phyloP scores from a whole-genome alignment of 2,888 invertebrate genomes.

The Hemistola chrysoprasaria region DNA sequence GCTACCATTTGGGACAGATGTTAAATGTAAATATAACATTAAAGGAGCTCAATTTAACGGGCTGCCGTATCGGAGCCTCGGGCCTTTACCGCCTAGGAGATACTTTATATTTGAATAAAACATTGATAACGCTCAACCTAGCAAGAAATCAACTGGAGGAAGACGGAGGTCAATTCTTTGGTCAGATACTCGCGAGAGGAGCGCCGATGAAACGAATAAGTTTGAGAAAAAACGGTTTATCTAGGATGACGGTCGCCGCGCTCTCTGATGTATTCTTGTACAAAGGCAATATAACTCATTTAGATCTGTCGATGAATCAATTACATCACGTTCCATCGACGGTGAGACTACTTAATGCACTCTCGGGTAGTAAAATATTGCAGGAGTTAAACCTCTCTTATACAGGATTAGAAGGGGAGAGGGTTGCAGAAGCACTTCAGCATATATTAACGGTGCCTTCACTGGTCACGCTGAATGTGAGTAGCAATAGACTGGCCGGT shows the following conservation, averaged over 20 bases:
- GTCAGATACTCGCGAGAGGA: constrained; percentile 34
- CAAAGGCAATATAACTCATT: constrained; percentile 37
- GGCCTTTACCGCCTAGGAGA: constrained; percentile 38
- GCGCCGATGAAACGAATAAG: constrained; percentile 30
- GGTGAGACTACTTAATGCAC: constrained; percentile 35
- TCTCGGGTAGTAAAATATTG: constrained; percentile 34
- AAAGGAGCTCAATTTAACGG: constrained; percentile 40
- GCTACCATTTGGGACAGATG: constrained; percentile 48
- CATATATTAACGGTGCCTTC: constrained; percentile 33
- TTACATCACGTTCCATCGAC: constrained; percentile 34
- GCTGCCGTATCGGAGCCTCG: constrained; percentile 47
- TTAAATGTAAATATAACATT: constrained; percentile 39
- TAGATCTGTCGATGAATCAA: constrained; percentile 48
- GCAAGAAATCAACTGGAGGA: constrained; percentile 44
- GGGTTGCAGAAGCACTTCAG: constrained; percentile 36
- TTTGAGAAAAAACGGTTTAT: constrained; percentile 44
- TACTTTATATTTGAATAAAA: constrained; percentile 33
- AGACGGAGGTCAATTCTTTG: constrained; percentile 38
- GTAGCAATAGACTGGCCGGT: constrained; percentile 41
- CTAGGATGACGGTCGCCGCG: constrained; percentile 32
- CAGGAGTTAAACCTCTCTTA: constrained; percentile 45
- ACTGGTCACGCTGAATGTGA: constrained; percentile 39
- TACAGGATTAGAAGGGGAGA: constrained; percentile 40
- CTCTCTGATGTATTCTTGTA: constrained; percentile 38
- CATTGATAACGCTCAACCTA: constrained; percentile 36